Evolutionary conservation across 2,113 vertebrate species (phyloP).

Genomic region (Pachypanchax playfairii): DNA sequence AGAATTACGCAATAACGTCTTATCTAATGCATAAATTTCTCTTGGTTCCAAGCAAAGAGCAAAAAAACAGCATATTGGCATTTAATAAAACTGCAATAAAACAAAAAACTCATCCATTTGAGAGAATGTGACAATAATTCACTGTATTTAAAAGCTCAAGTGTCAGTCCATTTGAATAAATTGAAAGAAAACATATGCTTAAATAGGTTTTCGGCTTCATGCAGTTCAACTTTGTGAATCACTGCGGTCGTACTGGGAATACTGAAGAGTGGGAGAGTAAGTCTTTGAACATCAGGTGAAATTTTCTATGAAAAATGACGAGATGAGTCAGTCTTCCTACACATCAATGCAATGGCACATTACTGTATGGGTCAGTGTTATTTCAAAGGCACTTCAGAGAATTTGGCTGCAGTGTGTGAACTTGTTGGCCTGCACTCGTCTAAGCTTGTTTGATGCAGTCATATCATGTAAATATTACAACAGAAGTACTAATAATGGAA

Average conservation of each 20-base stretch:
- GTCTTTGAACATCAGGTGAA: slow-evolving; percentile 13
- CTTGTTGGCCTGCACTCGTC: slow-evolving; percentile 34
- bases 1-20: slow-evolving; percentile 28
- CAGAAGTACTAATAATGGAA: no score
- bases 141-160: slow-evolving; percentile 1
- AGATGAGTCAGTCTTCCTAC: slow-evolving; percentile 60
- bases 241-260: not conserved
- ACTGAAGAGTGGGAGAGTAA: not conserved
- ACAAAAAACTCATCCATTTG: not conserved
- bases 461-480: slow-evolving; percentile 19
- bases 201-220: slow-evolving; percentile 16
- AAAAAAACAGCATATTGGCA: slow-evolving; percentile 9
- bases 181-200: slow-evolving; percentile 26
- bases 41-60: not conserved
- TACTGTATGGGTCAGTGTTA: slow-evolving; percentile 32
- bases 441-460: slow-evolving; percentile 25
- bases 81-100: not conserved
- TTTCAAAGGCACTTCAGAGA: slow-evolving; percentile 13
- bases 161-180: slow-evolving; percentile 11
- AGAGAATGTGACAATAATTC: slow-evolving; percentile 8
- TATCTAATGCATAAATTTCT: slow-evolving; percentile 16
- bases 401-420: no score
- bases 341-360: slow-evolving; percentile 16
- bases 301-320: slow-evolving; percentile 18
- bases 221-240: slow-evolving; percentile 45